Evolutionary conservation across 2,113 vertebrate genomes (phyloP).

Genomic region (Azemiops feae): DNA sequence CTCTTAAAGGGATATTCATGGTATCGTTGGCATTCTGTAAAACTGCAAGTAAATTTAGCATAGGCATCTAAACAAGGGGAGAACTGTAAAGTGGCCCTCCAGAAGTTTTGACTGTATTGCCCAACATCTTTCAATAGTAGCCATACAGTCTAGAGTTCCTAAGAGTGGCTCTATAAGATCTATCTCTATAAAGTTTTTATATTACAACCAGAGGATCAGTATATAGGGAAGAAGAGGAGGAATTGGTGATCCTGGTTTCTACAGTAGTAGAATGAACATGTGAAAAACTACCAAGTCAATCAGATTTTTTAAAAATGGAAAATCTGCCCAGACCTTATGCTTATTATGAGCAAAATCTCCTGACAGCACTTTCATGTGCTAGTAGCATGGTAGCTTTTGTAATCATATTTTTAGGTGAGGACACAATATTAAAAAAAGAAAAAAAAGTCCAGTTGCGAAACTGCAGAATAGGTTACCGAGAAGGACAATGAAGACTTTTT

Average conservation of each 20-base stretch:
- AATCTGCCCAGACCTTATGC: neutral
- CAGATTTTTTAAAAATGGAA: neutral
- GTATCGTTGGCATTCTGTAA: neutral
- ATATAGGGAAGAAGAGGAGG: accelerated
- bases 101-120: neutral
- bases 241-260: neutral
- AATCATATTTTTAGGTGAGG: neutral
- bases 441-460: conserved; percentile 19
- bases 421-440: neutral
- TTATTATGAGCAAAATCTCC: neutral
- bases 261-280: too few relatives aligned
- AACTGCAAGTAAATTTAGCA: neutral
- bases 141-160: neutral
- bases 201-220: accelerated
- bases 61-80: neutral
- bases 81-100: neutral
- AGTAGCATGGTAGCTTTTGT: neutral
- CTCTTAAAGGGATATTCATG: neutral
- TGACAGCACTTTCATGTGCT: neutral
- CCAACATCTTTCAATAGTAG: neutral
- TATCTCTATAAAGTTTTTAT: neutral
- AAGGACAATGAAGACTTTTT: conserved; percentile 50
- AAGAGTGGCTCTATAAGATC: neutral
- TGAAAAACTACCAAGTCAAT: neutral
- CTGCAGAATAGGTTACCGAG: conserved; percentile 48